phyloP scores from a whole-genome alignment of 2,888 invertebrate genomes.

The Poecilobothrus nobilitatus region DNA sequence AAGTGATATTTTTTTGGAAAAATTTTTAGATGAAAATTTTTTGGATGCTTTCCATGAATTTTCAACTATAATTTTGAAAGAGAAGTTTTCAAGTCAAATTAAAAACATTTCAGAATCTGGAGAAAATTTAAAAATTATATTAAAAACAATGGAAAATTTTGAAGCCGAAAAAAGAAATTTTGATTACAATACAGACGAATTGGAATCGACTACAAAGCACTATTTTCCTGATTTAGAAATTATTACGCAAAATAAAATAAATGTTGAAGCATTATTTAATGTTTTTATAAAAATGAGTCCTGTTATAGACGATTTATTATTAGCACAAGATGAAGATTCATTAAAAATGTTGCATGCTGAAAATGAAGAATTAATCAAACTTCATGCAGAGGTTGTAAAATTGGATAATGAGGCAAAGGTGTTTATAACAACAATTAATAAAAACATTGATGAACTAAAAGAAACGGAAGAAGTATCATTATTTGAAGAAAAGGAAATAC shows the following conservation, averaged over 20 bases:
- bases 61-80: slow-evolving; percentile 24
- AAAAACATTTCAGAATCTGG: slow-evolving; percentile 23
- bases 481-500: slow-evolving; percentile 11
- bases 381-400: slow-evolving; percentile 30
- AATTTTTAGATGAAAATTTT: slow-evolving; percentile 28
- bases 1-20: slow-evolving; percentile 19
- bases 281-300: slow-evolving; percentile 16
- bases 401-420: slow-evolving; percentile 31
- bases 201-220: slow-evolving; percentile 27
- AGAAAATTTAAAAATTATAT: slow-evolving; percentile 27
- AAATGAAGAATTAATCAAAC: slow-evolving; percentile 25
- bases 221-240: slow-evolving; percentile 14
- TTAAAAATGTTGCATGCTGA: slow-evolving; percentile 2
- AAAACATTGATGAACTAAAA: slow-evolving; percentile 7
- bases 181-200: slow-evolving; percentile 30
- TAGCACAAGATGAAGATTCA: neutral
- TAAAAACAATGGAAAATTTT: slow-evolving; percentile 33
- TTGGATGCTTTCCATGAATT: slow-evolving; percentile 24
- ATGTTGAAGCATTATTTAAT: slow-evolving; percentile 14
- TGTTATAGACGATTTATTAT: slow-evolving; percentile 3
- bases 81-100: slow-evolving; percentile 22
- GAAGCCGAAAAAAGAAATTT: slow-evolving; percentile 29
- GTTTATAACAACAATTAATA: slow-evolving; percentile 23
- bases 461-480: slow-evolving; percentile 11
- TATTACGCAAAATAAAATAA: slow-evolving; percentile 18